These are phyloP conservation scores for Leptodactylus fuscus DNA, from an alignment of 2,113 vertebrate species.

Conservation along the genomic window DNA sequence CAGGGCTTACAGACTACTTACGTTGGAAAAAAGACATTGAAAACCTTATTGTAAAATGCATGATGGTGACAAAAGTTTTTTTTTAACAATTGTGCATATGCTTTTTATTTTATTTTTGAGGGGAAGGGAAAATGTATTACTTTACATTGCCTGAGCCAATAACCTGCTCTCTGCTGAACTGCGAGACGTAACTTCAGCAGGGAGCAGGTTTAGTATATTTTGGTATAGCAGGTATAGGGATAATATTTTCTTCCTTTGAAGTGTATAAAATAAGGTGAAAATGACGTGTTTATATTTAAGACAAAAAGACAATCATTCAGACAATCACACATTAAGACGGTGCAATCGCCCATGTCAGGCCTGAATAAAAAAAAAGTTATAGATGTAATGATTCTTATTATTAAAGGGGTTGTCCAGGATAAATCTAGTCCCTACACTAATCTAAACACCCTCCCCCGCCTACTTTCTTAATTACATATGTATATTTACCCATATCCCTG, in stretches of 20 bases:
- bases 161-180: constrained; percentile 61
- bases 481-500: too few species aligned
- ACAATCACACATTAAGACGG: constrained; percentile 27
- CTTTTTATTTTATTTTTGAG: constrained; percentile 54
- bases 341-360: constrained; percentile 61
- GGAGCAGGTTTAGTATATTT: constrained; percentile 24
- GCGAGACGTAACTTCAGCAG: neutral
- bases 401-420: too few species aligned
- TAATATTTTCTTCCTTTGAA: neutral
- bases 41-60: constrained; percentile 65
- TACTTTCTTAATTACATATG: too few species aligned
- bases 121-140: neutral
- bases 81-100: constrained; percentile 32
- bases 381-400: neutral
- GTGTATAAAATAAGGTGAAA: constrained; percentile 14
- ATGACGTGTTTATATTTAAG: constrained; percentile 31
- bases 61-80: constrained; percentile 57
- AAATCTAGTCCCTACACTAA: too few species aligned
- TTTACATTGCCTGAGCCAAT: constrained; percentile 60
- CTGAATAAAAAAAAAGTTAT: neutral
- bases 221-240: constrained; percentile 11
- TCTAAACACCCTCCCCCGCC: too few species aligned
- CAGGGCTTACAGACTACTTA: constrained; percentile 58
- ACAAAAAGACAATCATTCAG: constrained; percentile 63
- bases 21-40: constrained; percentile 56